Percentiles rank a stretch among this genome's conserved stretches.
Conservation (phyloP, 2,888 invertebrate genomes). For the Sepiola atlantica region DNA sequence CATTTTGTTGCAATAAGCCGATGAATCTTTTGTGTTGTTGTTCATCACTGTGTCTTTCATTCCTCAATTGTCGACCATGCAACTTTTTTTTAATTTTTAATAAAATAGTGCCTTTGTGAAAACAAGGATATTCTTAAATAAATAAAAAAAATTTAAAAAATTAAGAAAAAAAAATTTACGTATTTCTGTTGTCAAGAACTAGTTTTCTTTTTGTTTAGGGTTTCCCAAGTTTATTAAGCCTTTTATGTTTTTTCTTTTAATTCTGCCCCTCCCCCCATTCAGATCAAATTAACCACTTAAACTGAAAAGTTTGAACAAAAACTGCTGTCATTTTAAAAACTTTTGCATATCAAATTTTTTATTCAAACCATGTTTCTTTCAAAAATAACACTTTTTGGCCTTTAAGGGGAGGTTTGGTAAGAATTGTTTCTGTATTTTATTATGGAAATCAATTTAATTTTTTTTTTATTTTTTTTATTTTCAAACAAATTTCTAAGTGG, state of each 20-base stretch:
- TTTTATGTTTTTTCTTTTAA: not conserved
- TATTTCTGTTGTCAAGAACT: not conserved
- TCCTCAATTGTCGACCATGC: conserved; percentile 44
- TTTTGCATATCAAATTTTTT: not conserved
- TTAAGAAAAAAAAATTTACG: not conserved
- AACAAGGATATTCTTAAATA: conserved; percentile 48
- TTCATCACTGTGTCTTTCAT: conserved; percentile 46
- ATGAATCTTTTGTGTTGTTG: conserved; percentile 49
- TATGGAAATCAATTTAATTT: too few species aligned
- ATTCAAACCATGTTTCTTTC: not conserved
- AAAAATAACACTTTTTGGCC: not conserved
- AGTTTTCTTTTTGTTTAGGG: not conserved
- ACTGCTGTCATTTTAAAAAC: not conserved
- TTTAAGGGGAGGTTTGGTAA: not conserved
- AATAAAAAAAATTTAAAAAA: conserved; percentile 36
- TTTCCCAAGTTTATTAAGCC: too few species aligned
- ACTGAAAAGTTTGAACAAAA: not conserved
- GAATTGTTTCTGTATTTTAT: too few species aligned
- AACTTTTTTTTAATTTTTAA: conserved; percentile 12
- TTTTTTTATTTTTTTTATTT: too few species aligned
- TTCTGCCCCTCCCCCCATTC: not conserved
- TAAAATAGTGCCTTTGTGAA: conserved; percentile 47
- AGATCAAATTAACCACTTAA: not conserved
- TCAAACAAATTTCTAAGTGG: not conserved
- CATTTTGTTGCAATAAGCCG: conserved; percentile 61